phyloP scores from a whole-genome alignment of 2,797 vertebrate genomes.

The Echiichthys vipera region DNA sequence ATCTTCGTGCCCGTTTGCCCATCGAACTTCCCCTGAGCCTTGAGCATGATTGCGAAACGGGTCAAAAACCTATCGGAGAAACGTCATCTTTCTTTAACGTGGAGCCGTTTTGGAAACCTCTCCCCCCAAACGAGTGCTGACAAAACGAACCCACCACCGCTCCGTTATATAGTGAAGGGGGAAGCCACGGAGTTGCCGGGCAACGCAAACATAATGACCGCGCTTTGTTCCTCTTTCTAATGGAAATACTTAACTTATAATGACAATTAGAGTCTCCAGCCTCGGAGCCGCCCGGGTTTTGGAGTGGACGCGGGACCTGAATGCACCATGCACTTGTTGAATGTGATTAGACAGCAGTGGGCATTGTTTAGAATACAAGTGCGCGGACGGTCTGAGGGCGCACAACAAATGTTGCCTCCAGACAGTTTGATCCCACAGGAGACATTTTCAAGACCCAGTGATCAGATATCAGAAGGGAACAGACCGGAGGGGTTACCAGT shows the following conservation, averaged over 20 bases:
- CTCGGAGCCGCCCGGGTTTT: conserved; percentile 37
- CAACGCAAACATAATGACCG: conserved; percentile 71
- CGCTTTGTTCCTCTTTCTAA: conserved; percentile 74
- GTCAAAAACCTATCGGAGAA: background rate
- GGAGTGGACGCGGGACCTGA: conserved; percentile 38
- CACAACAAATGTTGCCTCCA: background rate
- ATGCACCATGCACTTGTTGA: conserved; percentile 65
- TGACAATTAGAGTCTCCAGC: conserved; percentile 65
- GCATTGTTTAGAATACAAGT: conserved; percentile 32
- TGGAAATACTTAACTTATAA: conserved; percentile 71
- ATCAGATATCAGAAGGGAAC: background rate
- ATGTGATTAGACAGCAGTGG: conserved; percentile 43
- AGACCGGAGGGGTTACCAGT: background rate
- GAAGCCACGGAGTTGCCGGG: conserved; percentile 67
- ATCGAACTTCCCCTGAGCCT: conserved; percentile 50
- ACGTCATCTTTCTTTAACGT: background rate
- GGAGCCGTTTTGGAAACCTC: conserved; percentile 40
- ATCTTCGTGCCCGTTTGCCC: conserved; percentile 71
- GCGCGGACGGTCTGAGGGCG: conserved; percentile 7
- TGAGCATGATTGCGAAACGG: conserved; percentile 64
- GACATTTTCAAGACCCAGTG: background rate
- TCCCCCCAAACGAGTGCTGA: conserved; percentile 27
- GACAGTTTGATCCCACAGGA: background rate
- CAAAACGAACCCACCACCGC: conserved; percentile 24
- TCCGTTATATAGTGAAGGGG: conserved; percentile 62